Evolutionary conservation across 2,888 invertebrate genomes (phyloP), one percentile per base, ranked within the genome.

Genomic region (Trissolcus japonicus): DNA sequence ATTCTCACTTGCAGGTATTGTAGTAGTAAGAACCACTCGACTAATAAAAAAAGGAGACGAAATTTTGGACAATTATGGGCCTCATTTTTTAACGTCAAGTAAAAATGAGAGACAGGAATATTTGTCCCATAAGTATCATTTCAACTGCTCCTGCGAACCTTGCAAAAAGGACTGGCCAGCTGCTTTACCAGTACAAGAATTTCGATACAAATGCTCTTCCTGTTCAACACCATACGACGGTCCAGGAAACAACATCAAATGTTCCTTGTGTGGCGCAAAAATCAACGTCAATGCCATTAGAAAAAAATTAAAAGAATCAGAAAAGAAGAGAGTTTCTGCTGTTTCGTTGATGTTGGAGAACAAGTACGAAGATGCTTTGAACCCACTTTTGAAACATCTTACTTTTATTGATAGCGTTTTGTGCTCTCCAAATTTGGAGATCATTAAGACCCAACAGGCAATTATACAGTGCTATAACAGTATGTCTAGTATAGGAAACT

Each of bases 31-130:
- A 79, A 80, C 87, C 1, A 48, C 86, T 29, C 84, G 88, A n/a
- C 83, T 83, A 51, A 89, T 90, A 56, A 79, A 82, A 21, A 83
- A 87, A 67, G 90, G 89, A 11, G 82, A 84, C 14, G 90, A 91
- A 80, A 85, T 91, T 29, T 82, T 89, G 2, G 90, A 91, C 77
- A 90, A 90, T 62, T 91, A 91, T 65, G 91, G 91, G 13, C 90
- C 89, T 9, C 87, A 89, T 55, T 90, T 88, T 79, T 84, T 90
- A 4, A 86, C 80, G 4, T 86, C 85, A 17, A 55, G 81, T 1
- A 81, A 81, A 66, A 68, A 82, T 6, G 82, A 86, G 41, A 86
- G 91, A 41, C 86, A 85, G 51, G 81, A 85, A 41, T 80, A 83
- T 55, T 83, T 91, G 16, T 78, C 82, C 51, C 83, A 83, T 21